These are phyloP conservation scores for Heliconius charithonia DNA, from an alignment of 2,888 invertebrate species.

Conservation along the genomic window DNA sequence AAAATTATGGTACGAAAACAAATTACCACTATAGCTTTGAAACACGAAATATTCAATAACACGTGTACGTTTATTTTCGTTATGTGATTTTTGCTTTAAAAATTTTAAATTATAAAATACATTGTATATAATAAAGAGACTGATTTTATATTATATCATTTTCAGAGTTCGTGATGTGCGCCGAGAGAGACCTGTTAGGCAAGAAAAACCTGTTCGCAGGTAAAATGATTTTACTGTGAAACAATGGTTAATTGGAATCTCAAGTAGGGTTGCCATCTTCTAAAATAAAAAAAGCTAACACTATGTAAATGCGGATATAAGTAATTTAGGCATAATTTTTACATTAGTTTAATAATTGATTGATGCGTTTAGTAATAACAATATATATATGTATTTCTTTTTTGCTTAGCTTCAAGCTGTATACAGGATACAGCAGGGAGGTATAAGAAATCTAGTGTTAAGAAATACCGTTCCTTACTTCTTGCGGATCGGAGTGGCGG, in stretches of 20 bases:
- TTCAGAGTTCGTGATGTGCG: conserved; percentile 68
- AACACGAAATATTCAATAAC: conserved; percentile 16
- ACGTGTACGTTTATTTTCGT: conserved; percentile 21
- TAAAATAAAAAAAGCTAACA: too few species aligned
- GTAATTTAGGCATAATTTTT: not conserved
- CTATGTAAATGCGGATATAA: too few species aligned
- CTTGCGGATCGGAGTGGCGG: too few species aligned
- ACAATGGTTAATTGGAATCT: too few species aligned
- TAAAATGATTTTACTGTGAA: conserved; percentile 1
- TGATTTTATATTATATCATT: conserved; percentile 50
- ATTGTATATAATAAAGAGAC: conserved; percentile 31
- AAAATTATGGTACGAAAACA: not conserved
- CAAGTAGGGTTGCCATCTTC: too few species aligned
- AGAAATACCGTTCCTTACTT: too few species aligned
- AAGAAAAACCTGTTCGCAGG: conserved; percentile 55
- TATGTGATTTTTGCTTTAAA: conserved; percentile 35
- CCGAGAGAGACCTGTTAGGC: conserved; percentile 62
- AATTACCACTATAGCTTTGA: not conserved
- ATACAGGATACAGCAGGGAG: too few species aligned
- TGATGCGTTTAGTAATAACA: too few species aligned
- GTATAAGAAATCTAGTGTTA: too few species aligned
- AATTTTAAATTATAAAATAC: conserved; percentile 19
- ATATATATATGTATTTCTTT: too few species aligned
- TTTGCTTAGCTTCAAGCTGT: too few species aligned
- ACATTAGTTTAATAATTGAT: not conserved